These are phyloP conservation scores for Pyrrhia umbra DNA, from an alignment of 2,888 invertebrate species.

Conservation along the genomic window DNA sequence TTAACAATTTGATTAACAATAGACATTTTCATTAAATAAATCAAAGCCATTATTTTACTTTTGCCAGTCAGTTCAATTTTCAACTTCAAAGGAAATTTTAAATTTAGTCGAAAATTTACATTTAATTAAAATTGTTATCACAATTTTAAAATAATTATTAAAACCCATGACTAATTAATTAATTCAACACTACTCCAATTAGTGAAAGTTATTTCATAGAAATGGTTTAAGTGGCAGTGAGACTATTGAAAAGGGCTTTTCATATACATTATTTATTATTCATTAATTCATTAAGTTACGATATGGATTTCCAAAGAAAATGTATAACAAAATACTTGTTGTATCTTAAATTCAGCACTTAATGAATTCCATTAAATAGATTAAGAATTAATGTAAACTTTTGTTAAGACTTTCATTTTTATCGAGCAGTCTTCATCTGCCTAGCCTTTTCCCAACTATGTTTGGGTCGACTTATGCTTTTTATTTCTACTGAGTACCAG, in stretches of 20 bases:
- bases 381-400: background rate
- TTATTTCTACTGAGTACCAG: no score
- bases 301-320: slow-evolving; percentile 4
- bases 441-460: no score
- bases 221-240: background rate
- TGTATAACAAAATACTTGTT: background rate
- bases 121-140: background rate
- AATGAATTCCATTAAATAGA: background rate
- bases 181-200: slow-evolving; percentile 3
- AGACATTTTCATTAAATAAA: background rate
- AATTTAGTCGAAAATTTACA: background rate
- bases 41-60: background rate
- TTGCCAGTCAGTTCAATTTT: background rate
- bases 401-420: background rate
- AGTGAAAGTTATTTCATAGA: slow-evolving; percentile 1
- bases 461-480: no score
- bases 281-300: slow-evolving; percentile 16
- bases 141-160: background rate
- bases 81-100: background rate
- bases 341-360: slow-evolving; percentile 1
- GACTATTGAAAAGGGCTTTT: slow-evolving; percentile 9
- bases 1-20: no score
- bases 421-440: no score
- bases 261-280: slow-evolving; percentile 21
- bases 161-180: background rate